Conservation (phyloP, 2,888 invertebrate species). For the Xestia rhomboidea region DNA sequence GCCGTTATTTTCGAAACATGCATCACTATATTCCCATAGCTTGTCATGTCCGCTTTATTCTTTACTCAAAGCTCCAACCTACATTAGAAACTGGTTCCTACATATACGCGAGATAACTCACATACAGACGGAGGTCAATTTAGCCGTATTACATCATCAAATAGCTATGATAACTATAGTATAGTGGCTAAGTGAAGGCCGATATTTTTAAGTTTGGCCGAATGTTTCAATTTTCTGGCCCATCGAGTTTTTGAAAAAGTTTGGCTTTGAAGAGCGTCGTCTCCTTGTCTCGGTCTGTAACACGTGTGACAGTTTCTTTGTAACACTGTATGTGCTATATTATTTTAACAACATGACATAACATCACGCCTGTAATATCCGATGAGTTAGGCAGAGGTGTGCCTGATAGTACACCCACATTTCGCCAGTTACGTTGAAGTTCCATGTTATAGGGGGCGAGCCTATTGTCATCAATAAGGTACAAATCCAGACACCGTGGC, state of each 20-base stretch:
- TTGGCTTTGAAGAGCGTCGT: not conserved
- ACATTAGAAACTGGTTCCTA: constrained; percentile 79
- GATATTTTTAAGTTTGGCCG: constrained; percentile 38
- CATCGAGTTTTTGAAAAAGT: constrained; percentile 7
- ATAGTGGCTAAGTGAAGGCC: constrained; percentile 37
- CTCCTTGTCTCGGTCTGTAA: not conserved
- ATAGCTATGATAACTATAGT: constrained; percentile 70
- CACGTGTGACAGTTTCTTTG: not conserved
- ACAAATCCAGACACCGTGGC: too few species aligned
- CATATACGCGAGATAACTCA: constrained; percentile 73
- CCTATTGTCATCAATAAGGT: too few species aligned
- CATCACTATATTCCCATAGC: not conserved
- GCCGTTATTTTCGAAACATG: not conserved
- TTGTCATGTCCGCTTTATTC: constrained; percentile 36
- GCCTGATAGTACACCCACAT: too few species aligned
- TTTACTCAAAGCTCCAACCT: constrained; percentile 61
- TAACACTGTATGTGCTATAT: not conserved
- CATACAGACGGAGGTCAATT: constrained; percentile 75
- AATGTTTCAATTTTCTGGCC: constrained; percentile 9
- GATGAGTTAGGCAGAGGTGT: too few species aligned
- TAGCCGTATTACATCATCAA: constrained; percentile 78
- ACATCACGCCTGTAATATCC: too few species aligned
- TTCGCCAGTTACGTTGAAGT: too few species aligned
- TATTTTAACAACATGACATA: not conserved
- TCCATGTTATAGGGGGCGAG: too few species aligned